Base-by-base conservation (phyloP, 37 sponge, comb jelly and placozoan genomes). In the Cladorhizidae sp. region DNA sequence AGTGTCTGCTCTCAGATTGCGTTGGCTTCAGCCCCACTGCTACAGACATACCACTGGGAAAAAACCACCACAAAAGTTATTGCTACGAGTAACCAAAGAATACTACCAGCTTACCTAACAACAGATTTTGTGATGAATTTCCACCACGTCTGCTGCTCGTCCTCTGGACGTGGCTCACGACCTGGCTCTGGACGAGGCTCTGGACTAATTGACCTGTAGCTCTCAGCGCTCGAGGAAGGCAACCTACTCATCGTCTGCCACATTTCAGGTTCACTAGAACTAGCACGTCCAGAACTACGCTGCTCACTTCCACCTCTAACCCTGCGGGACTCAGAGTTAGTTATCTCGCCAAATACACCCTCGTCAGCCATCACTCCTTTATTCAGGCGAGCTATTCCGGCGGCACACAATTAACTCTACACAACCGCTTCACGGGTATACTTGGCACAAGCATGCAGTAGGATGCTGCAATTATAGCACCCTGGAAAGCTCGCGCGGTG, bases 21-120 rank as follows among this genome's bases (percentile, higher is more conserved):
- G 68, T 39, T 36, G 68, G 87, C 57, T 80, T 54, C 51, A 86
- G 38, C 45, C 87, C 87, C 40, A 86, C 87, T 26, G 70, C 52
- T 38, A 57, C 35, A 9, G 73, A 42, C 28, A 64, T 21, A 31
- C 72, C 73, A 61, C 86, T 85, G 70, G 3, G 32, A 8, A 8
- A 38, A 17, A 9, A 67, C 26, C 55, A 54, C 17, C 55, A 59
- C 5, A 12, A 65, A 5, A 65, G 33, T 32, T 32, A 65, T 32
- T 45, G 49, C 23, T 21, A 58, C 35, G 31, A 65, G n/a, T n/a
- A 25, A 65, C 7, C 7, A 31, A 32, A 31, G 2, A 31, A 65
- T 65, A 15, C 3, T 65, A 8, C 52, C 36, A 38, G 15, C 63
- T 58, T 25, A 76, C 77, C 6, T 59, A 12, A 21, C 37, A 1